A percentile compares a stretch with the other conserved stretches of the same genome.
Conservation (phyloP, 2,113 vertebrate species). For the Sapajus apella region DNA sequence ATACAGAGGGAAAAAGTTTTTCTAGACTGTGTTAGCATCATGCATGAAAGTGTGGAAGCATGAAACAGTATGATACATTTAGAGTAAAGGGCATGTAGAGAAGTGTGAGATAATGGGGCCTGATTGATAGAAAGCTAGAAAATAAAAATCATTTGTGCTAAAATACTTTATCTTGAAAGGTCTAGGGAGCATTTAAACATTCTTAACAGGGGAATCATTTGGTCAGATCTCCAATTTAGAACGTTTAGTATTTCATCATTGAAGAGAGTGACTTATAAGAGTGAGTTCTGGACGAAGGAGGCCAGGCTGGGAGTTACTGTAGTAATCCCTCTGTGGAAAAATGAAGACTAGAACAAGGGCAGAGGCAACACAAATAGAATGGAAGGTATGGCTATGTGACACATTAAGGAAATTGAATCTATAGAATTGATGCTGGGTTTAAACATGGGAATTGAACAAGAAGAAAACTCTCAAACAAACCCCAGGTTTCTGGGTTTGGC, state of each 20-base stretch:
- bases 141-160: not conserved
- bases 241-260: not conserved
- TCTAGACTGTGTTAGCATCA: not conserved
- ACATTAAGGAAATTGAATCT: not conserved
- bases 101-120: not conserved
- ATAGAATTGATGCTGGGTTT: not conserved
- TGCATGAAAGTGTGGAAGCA: not conserved
- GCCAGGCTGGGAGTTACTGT: not conserved
- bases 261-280: not conserved
- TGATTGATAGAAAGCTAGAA: not conserved
- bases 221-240: not conserved
- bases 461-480: not conserved
- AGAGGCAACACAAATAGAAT: not conserved
- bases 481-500: not conserved
- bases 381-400: not conserved
- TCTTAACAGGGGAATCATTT: not conserved
- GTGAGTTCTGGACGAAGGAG: not conserved
- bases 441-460: not conserved
- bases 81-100: not conserved
- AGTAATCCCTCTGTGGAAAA: not conserved
- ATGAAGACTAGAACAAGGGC: not conserved
- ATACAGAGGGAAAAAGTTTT: not conserved
- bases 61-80: not conserved
- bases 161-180: not conserved
- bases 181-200: not conserved